Percentiles rank a stretch among this genome's conserved stretches.
These are phyloP conservation scores for Passer domesticus DNA, from an alignment of 2,113 vertebrate species.

Conservation along the genomic window DNA sequence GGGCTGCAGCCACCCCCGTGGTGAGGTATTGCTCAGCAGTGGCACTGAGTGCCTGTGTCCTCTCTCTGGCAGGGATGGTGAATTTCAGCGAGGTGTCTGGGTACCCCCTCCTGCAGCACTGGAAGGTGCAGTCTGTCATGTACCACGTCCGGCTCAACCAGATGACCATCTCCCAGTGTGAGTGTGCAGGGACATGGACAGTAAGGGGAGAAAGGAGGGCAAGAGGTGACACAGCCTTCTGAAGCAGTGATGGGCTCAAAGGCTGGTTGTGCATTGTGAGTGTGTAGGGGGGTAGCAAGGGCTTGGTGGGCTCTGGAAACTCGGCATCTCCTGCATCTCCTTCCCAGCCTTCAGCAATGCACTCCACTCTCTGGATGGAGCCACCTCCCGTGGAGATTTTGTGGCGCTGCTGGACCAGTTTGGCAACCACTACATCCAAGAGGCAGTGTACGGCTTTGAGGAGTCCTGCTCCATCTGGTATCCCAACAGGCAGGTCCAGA, in stretches of 20 bases:
- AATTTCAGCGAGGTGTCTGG: constrained; percentile 98
- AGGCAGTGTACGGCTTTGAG: constrained; percentile 96
- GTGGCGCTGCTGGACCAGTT: constrained; percentile 92
- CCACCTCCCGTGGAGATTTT: constrained; percentile 89
- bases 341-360: constrained; percentile 88
- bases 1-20: accelerated
- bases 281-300: not conserved
- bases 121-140: constrained; percentile 91
- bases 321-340: not conserved
- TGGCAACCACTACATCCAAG: constrained; percentile 97
- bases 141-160: constrained; percentile 95
- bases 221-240: not conserved
- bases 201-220: not conserved
- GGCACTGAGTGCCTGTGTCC: not conserved
- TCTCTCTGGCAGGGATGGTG: constrained; percentile 85
- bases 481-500: constrained; percentile 95
- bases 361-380: constrained; percentile 92
- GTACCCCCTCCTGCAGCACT: constrained; percentile 92
- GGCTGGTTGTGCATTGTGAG: accelerated
- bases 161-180: constrained; percentile 91
- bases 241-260: not conserved
- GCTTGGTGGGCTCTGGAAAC: not conserved
- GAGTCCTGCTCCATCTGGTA: constrained; percentile 98
- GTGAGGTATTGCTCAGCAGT: not conserved
- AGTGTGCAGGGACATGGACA: not conserved